These are phyloP conservation scores for Labroides dimidiatus DNA, from an alignment of 2,797 vertebrate genomes.

Conservation along the genomic window DNA sequence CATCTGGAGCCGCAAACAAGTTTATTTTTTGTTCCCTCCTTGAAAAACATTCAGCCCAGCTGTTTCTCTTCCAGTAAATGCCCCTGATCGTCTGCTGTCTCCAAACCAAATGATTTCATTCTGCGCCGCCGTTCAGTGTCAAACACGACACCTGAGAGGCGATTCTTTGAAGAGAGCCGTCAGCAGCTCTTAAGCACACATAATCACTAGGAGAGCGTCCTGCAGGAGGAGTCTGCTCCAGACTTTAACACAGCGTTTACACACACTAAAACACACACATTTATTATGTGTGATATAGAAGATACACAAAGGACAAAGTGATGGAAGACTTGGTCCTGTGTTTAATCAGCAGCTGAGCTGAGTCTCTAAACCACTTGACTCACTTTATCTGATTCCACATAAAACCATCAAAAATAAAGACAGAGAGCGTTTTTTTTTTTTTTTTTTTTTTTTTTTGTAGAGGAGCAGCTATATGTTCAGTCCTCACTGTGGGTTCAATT, in stretches of 20 bases:
- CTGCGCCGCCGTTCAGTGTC: background rate
- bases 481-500: too few relatives aligned
- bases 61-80: background rate
- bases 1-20: background rate
- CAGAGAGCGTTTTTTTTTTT: too few relatives aligned
- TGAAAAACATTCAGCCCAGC: background rate
- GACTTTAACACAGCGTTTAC: constrained; percentile 1
- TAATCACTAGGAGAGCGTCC: constrained; percentile 32
- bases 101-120: constrained; percentile 19
- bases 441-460: too few relatives aligned
- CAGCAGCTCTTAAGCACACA: constrained; percentile 44
- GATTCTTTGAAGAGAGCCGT: constrained; percentile 29
- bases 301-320: too few relatives aligned
- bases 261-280: too few relatives aligned
- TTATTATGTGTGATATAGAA: too few relatives aligned
- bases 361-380: too few relatives aligned
- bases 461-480: too few relatives aligned
- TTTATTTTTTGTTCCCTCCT: background rate
- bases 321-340: too few relatives aligned
- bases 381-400: too few relatives aligned
- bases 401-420: too few relatives aligned
- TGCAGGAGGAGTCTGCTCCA: background rate
- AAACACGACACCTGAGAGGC: constrained; percentile 4
- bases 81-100: constrained; percentile 22
- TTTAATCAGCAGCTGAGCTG: too few relatives aligned